Conservation (phyloP, 2,888 invertebrate species). For the Mactromeris polynyma region DNA sequence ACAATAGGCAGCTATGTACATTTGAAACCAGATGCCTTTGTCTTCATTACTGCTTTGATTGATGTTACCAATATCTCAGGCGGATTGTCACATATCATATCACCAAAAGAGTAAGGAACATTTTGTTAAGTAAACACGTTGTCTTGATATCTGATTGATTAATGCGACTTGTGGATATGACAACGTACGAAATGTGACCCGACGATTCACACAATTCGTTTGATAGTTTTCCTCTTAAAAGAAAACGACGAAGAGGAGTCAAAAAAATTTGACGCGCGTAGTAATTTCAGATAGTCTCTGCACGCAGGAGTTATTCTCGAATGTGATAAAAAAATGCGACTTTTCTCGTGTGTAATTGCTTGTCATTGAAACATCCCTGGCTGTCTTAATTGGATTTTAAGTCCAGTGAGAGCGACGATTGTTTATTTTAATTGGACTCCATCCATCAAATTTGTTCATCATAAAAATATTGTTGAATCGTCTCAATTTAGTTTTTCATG, state of each 20-base stretch:
- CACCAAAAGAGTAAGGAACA: slow-evolving; percentile 43
- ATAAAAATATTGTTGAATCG: background rate
- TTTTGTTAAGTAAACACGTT: slow-evolving; percentile 57
- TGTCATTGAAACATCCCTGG: background rate
- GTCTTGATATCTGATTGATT: slow-evolving; percentile 47
- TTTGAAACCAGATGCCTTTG: slow-evolving; percentile 35
- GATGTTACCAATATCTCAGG: slow-evolving; percentile 37
- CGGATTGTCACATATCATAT: slow-evolving; percentile 25
- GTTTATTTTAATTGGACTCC: background rate
- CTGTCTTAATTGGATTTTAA: slow-evolving; percentile 4
- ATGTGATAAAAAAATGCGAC: background rate
- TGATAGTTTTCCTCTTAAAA: background rate
- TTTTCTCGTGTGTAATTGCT: background rate
- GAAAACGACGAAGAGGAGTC: background rate
- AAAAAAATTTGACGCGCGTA: background rate
- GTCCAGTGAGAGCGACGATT: background rate
- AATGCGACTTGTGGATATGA: slow-evolving; percentile 17
- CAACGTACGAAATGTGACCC: slow-evolving; percentile 9
- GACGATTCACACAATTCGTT: background rate
- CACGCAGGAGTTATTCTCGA: background rate
- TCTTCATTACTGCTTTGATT: slow-evolving; percentile 41
- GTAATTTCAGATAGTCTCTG: background rate
- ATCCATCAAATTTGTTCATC: background rate
- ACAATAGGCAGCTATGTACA: background rate
- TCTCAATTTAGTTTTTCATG: no score